Base-by-base conservation (phyloP, 1,140 invertebrate genomes). In the Liolophura sinensis region DNA sequence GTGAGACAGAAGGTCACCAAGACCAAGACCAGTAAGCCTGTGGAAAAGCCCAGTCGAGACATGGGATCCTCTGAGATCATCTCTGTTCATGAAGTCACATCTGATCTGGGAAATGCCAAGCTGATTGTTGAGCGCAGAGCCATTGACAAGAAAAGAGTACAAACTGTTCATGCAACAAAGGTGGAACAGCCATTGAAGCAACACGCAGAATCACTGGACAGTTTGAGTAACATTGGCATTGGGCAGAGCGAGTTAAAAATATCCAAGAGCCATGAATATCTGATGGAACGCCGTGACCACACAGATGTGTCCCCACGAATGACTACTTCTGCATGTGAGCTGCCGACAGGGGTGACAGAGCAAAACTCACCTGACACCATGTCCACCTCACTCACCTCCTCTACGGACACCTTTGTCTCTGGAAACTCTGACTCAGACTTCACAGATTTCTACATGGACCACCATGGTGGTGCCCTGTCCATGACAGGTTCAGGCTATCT, bases 401-500 rank as follows among this genome's bases (percentile, higher is more conserved):
- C 65, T 55, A 57, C 61, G 20, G 68, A 69, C 31, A 40, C 31
- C 31, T 40, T 40, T 40, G 31, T 40, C 31, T 40, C 31, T 40
- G 31, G 31, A 9, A 3, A 40, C 31, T 40, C 31, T 5, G 31
- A 40, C 31, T 40, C 31, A 9, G 22, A 60, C 60, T 50, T 65
- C 68, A 11, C 25, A 59, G 47, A 11, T 60, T 31, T 27, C 62
- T 66, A 58, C 57, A 63, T 40, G 65, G 67, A 57, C 67, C 70
- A 66, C 61, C 70, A 24, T 68, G 69, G 51, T 76, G 73, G 64
- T 59, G 77, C 25, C 74, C 74, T 20, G 79, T 78, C 5, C 59
- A 78, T 16, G 79, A 81, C 61, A 77, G 80, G 40, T 76, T 74
- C 20, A 60, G 74, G 12, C 60, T 81, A 62, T 73, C 77, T 49